phyloP scores from a whole-genome alignment of 2,888 invertebrate genomes.

The Mantis religiosa region DNA sequence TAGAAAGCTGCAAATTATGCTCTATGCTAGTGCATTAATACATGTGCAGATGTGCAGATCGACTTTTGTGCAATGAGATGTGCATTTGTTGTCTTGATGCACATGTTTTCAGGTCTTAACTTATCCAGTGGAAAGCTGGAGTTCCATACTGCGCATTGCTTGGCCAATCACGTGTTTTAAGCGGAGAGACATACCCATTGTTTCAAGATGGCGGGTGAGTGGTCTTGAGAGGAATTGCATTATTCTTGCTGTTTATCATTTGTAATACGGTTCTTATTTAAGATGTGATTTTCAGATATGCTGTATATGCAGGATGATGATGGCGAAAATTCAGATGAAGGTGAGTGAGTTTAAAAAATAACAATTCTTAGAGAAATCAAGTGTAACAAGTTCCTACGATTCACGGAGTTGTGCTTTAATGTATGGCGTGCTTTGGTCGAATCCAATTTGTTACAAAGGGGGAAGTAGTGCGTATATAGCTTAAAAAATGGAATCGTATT shows the following conservation, averaged over 20 bases:
- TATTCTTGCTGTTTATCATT: conserved; percentile 4
- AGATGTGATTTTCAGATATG: conserved; percentile 23
- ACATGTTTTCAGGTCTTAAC: background rate
- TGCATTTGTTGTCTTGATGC: no score
- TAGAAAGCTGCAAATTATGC: no score
- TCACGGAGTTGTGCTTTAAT: background rate
- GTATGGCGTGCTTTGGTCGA: conserved; percentile 12
- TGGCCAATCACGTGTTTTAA: conserved; percentile 20
- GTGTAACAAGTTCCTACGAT: background rate
- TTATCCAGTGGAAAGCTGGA: background rate
- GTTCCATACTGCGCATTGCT: conserved; percentile 5
- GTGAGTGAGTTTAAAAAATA: background rate
- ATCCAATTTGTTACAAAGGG: conserved; percentile 1
- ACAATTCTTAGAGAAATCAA: background rate
- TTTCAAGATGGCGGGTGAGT: conserved; percentile 32
- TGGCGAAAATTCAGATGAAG: conserved; percentile 23
- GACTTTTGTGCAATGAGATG: no score
- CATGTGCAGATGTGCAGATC: no score
- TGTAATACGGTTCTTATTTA: conserved; percentile 9
- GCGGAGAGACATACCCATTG: conserved; percentile 20
- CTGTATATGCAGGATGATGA: conserved; percentile 24
- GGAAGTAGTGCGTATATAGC: background rate
- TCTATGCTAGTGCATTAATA: no score
- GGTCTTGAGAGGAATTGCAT: background rate
- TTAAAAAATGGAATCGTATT: background rate